Conservation (phyloP, 2,888 invertebrate genomes). For the Nemotelus nigrinus region DNA sequence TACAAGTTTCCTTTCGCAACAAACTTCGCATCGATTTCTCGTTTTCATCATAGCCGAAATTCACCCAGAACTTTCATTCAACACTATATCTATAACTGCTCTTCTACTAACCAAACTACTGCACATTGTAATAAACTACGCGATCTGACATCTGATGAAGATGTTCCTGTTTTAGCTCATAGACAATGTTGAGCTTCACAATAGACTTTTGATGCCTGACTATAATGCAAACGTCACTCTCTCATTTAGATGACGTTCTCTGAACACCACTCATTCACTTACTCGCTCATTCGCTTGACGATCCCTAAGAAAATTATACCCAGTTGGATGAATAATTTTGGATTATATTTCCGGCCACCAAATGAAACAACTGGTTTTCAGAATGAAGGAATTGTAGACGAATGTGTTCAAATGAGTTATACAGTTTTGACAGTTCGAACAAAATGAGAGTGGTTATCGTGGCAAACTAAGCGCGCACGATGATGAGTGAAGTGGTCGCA, state of each 20-base stretch:
- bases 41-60: neutral
- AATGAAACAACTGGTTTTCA: neutral
- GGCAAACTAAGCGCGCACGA: too few relatives aligned
- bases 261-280: conserved; percentile 28
- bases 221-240: conserved; percentile 1
- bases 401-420: too few relatives aligned
- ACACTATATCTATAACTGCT: neutral
- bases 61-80: neutral
- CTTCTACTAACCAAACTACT: neutral
- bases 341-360: conserved; percentile 38
- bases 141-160: conserved; percentile 29
- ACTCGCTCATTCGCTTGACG: too few relatives aligned
- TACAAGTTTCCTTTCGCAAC: too few relatives aligned
- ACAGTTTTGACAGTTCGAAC: too few relatives aligned
- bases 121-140: conserved; percentile 25
- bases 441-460: too few relatives aligned
- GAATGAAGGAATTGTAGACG: too few relatives aligned
- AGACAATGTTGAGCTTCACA: too few relatives aligned
- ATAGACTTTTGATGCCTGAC: too few relatives aligned
- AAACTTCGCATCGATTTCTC: too few relatives aligned
- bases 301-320: conserved; percentile 8
- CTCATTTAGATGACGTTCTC: conserved; percentile 33
- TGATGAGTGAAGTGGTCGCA: too few relatives aligned
- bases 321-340: conserved; percentile 42
- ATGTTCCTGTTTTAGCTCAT: neutral